A percentile compares a stretch with the other conserved stretches of the same genome.
Evolutionary conservation across 2,888 invertebrate species (phyloP).

Genomic region (Agrilus cyanescens): DNA sequence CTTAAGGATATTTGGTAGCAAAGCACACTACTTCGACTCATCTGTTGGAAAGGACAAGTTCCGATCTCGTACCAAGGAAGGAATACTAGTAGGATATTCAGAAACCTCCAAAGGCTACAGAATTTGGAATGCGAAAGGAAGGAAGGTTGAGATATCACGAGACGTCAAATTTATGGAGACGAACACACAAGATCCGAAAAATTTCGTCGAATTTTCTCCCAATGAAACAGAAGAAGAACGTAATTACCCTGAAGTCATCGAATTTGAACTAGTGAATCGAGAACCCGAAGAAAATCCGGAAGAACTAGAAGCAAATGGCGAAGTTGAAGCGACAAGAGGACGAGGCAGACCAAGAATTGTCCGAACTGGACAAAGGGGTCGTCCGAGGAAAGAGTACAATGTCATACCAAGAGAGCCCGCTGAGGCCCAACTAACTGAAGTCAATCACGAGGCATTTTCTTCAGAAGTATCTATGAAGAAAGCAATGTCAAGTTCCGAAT

Average conservation of each 20-base stretch:
- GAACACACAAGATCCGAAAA: too few relatives aligned
- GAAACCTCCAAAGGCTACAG: slow-evolving; percentile 18
- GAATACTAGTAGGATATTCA: slow-evolving; percentile 20
- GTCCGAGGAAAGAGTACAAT: slow-evolving; percentile 6
- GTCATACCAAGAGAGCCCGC: too few relatives aligned
- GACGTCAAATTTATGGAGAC: slow-evolving; percentile 13
- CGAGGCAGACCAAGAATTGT: too few relatives aligned
- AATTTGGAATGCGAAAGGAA: slow-evolving; percentile 14
- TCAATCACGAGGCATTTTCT: background rate
- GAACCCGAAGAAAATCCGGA: too few relatives aligned
- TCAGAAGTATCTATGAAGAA: slow-evolving; percentile 10
- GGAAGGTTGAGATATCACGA: slow-evolving; percentile 12
- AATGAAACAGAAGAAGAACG: too few relatives aligned
- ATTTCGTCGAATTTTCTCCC: slow-evolving; percentile 34
- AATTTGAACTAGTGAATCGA: too few relatives aligned
- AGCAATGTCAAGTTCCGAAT: slow-evolving; percentile 9
- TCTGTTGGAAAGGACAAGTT: slow-evolving; percentile 17
- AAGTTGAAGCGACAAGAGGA: too few relatives aligned
- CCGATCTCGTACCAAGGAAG: slow-evolving; percentile 14
- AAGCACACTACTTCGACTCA: slow-evolving; percentile 13
- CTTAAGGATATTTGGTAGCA: slow-evolving; percentile 20
- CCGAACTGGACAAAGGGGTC: too few relatives aligned
- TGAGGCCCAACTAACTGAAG: too few relatives aligned
- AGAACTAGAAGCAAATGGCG: too few relatives aligned
- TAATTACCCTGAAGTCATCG: too few relatives aligned